Conservation (phyloP, 1,140 invertebrate genomes). For the Euschistus heros region DNA sequence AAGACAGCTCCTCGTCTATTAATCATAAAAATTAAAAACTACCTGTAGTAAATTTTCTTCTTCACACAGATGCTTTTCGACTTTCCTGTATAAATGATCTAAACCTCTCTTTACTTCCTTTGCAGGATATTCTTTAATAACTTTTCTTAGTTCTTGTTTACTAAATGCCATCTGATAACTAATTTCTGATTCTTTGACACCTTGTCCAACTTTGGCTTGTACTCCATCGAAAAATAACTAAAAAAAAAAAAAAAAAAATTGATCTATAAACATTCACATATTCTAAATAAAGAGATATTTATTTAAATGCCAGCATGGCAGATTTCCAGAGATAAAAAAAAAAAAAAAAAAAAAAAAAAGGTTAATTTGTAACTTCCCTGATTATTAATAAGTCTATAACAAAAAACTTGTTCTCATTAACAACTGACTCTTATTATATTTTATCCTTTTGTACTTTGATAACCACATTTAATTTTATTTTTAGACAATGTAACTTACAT, state of each 20-base stretch:
- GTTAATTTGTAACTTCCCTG: too few species aligned
- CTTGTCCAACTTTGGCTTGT: slow-evolving; percentile 76
- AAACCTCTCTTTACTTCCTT: slow-evolving; percentile 92
- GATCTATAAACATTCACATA: not conserved
- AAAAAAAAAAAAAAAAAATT: slow-evolving; percentile 32
- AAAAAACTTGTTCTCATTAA: too few species aligned
- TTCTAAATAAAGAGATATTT: slow-evolving; percentile 20
- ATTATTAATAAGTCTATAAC: too few species aligned
- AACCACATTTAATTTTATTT: too few species aligned
- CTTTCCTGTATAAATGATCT: slow-evolving; percentile 90
- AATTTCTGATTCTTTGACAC: slow-evolving; percentile 94
- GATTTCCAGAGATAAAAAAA: slow-evolving; percentile 8
- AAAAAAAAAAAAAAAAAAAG: too few species aligned
- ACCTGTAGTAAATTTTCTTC: slow-evolving; percentile 90
- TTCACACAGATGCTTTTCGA: slow-evolving; percentile 93
- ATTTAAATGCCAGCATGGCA: too few species aligned
- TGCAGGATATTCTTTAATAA: slow-evolving; percentile 90
- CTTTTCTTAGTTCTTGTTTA: slow-evolving; percentile 90
- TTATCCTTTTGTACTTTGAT: too few species aligned
- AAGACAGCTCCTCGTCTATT: too few species aligned
- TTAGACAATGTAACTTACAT: slow-evolving; percentile 55
- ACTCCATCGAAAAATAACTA: slow-evolving; percentile 93
- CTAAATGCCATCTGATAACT: slow-evolving; percentile 96
- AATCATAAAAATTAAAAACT: slow-evolving; percentile 24
- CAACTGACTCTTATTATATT: too few species aligned